These are phyloP conservation scores for Ophiothrix spiculata DNA, from an alignment of 35 echinoderm and acorn worm species.

Conservation along the genomic window DNA sequence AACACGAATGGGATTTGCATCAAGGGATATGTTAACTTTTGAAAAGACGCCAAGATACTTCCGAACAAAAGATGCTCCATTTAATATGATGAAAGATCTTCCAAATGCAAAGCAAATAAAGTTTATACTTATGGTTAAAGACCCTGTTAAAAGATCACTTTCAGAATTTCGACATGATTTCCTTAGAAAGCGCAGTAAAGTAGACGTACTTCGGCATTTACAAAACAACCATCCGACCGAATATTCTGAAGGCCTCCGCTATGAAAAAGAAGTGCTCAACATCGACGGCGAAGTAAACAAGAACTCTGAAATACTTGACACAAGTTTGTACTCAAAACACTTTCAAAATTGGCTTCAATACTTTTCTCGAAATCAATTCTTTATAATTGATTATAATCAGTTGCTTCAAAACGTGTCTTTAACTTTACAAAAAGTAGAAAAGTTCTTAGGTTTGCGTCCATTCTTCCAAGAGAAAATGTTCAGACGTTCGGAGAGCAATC, in stretches of 20 bases:
- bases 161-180: background rate
- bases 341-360: background rate
- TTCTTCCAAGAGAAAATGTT: background rate
- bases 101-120: background rate
- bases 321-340: background rate
- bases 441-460: background rate
- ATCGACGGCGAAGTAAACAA: background rate
- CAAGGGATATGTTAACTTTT: slow-evolving; percentile 13
- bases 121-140: background rate
- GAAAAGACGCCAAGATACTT: slow-evolving; percentile 69
- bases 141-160: background rate
- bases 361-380: background rate
- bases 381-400: background rate
- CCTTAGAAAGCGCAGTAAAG: background rate
- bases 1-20: slow-evolving; percentile 30
- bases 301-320: background rate
- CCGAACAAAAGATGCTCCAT: background rate
- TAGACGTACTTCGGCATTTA: background rate
- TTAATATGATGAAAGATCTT: background rate
- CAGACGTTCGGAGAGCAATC: background rate
- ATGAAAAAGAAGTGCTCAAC: background rate
- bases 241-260: background rate
- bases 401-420: background rate
- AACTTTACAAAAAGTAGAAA: background rate
- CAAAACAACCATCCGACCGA: background rate